Conservation (phyloP, 2,113 vertebrate genomes). For the Zingel zingel region DNA sequence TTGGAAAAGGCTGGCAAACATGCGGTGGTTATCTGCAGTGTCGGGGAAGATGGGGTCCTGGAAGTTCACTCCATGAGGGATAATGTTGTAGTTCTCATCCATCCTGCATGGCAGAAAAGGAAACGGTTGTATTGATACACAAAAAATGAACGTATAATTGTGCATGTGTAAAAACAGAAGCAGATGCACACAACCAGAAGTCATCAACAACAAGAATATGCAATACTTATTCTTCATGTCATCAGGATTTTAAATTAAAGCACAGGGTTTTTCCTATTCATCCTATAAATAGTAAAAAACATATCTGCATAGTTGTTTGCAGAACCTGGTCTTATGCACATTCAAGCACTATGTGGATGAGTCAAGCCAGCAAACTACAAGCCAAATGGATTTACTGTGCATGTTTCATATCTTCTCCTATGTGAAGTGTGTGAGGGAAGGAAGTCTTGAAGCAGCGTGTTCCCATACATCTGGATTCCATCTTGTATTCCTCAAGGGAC, state of each 20-base stretch:
- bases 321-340: slow-evolving; percentile 41
- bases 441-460: slow-evolving; percentile 49
- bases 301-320: slow-evolving; percentile 21
- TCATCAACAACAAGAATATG: background rate
- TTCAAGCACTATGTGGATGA: slow-evolving; percentile 37
- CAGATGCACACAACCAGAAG: background rate
- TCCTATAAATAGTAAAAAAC: background rate
- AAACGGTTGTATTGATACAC: background rate
- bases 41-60: slow-evolving; percentile 89
- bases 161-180: background rate
- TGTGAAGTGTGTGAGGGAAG: slow-evolving; percentile 50
- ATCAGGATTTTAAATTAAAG: background rate
- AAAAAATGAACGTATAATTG: background rate
- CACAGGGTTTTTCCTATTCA: background rate
- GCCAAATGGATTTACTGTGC: slow-evolving; percentile 43
- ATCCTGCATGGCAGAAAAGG: slow-evolving; percentile 77
- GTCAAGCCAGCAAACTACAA: slow-evolving; percentile 53
- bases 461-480: slow-evolving; percentile 78
- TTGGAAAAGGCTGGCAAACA: slow-evolving; percentile 89
- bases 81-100: slow-evolving; percentile 89
- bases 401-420: slow-evolving; percentile 63
- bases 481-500: slow-evolving; percentile 64
- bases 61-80: slow-evolving; percentile 90
- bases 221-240: slow-evolving; percentile 6
- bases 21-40: slow-evolving; percentile 85